Base-by-base conservation (phyloP, 2,113 vertebrate genomes). In the Rutilus rutilus region DNA sequence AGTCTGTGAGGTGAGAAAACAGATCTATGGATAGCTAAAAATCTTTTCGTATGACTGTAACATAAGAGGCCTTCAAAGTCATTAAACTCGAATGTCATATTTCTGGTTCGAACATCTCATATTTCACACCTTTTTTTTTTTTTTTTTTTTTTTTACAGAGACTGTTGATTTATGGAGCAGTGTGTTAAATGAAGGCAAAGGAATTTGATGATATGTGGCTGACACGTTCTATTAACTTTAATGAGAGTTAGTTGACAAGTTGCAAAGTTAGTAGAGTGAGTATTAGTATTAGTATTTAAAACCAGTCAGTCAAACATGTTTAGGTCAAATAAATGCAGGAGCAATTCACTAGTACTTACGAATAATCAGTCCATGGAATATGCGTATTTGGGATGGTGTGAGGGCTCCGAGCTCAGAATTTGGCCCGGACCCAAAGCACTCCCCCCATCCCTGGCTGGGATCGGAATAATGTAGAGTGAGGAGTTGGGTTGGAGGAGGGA, bases 31-130 rank as follows among this genome's bases (percentile, higher is more conserved):
- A 15, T 47, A 6, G 12, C n/a, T n/a, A 12, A 12, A 62, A 11
- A 15, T 74, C 6, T 25, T 47, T 74, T 74, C 15, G 19, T 12
- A 39, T 57, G 17, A 42, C 14, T 71, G 67, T 23, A 17, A 50
- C 30, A 78, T 14, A 10, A 78, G 50, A 78, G n/a, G 7, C 45
- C 74, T 54, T 79, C 30, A 79, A 60, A 79, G 78, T 42, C 57
- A 80, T 62, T 59, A 80, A 62, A 80, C n/a, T 19, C 7, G 4
- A 62, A 62, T 62, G 33, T 45, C 33, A 42, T 17, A 33, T 80
- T 62, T 79, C 57, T 42, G 23, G 0, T 79, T 62, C 5, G 12
- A 62, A n/a, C 33, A 23, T 59, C 74, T 77, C 74, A 27, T 52
- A 27, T 77, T 54, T 77, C 74, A 77, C 47, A 52, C 0, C 47